Conservation (phyloP, 2,113 vertebrate genomes). For the Cercocebus atys region DNA sequence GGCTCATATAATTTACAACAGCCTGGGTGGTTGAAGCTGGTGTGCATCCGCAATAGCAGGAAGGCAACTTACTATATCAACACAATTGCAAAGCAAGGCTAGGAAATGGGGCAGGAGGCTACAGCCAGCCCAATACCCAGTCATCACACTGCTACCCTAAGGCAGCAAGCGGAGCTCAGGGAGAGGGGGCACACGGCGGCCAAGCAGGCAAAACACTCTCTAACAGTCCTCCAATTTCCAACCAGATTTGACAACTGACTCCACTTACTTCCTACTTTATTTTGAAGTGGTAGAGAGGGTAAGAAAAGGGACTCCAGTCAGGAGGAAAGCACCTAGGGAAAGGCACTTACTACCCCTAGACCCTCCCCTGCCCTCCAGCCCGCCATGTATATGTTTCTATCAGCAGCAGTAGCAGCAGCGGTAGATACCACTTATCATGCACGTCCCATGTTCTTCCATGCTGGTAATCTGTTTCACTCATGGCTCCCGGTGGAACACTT, state of each 20-base stretch:
- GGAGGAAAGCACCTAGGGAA: not conserved
- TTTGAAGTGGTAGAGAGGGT: not conserved
- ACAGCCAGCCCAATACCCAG: not conserved
- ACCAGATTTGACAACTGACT: not conserved
- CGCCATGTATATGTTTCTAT: fast-evolving
- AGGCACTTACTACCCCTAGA: not conserved
- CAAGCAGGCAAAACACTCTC: not conserved
- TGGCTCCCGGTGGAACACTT: fast-evolving
- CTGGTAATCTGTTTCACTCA: fast-evolving
- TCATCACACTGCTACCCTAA: fast-evolving
- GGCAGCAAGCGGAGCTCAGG: not conserved
- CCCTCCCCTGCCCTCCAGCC: not conserved
- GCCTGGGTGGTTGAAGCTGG: not conserved
- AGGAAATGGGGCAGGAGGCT: too few relatives aligned
- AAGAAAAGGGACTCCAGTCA: not conserved
- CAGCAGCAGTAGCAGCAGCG: fast-evolving
- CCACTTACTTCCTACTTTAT: not conserved
- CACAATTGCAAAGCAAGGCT: not conserved
- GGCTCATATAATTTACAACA: not conserved
- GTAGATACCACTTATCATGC: fast-evolving
- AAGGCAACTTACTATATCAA: not conserved
- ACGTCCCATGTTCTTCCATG: fast-evolving
- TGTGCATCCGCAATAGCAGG: not conserved
- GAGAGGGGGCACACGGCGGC: fast-evolving
- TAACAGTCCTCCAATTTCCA: not conserved